Evolutionary conservation across 2,888 invertebrate species (phyloP), one percentile per base, ranked within the genome.

Genomic region (Nomada ruficornis): DNA sequence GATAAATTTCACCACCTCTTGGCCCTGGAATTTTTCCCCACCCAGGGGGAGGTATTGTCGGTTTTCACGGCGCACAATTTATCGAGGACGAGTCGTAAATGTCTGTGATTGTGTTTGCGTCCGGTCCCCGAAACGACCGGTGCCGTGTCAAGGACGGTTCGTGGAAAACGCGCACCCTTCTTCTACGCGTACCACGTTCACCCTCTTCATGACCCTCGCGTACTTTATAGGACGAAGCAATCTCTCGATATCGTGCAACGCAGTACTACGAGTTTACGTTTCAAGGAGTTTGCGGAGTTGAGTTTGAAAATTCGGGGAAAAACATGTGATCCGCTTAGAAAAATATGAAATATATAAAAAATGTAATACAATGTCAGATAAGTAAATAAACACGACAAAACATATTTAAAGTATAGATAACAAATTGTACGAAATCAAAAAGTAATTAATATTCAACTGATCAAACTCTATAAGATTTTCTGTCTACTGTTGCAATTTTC

Each of bases 61-160:
- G 74, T 75, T 82, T 86, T 81, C 82, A 85, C 82, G 80, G 72
- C 65, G 77, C 69, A 84, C 86, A 85, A 90, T 91, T 91, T 89
- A 91, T 90, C 88, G 88, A 82, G 72, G 84, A 86, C 86, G 76
- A 82, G 83, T 79, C 83, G 80, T 79, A 78, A 86, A 80, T 74
- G 78, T 72, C 54, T 77, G 62, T 36, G 52, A 70, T 52, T 52
- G 71, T 90, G 88, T 86, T 85, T 82, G 88, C 83, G 86, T 83
- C 90, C 85, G 83, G 84, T 73, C 86, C 81, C 67, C 72, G 72
- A 74, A 84, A 83, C 87, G 88, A 82, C 86, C 81, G 81, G 83
- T 86, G 76, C 50, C 18, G 26, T 29, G 60, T 62, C 73, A 55
- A 78, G 69, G 77, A 70, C 65, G 36, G 44, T n/a, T 11, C 52